These are phyloP conservation scores for Lepidotrigona ventralis DNA, from an alignment of 1,140 invertebrate genomes.

Conservation along the genomic window DNA sequence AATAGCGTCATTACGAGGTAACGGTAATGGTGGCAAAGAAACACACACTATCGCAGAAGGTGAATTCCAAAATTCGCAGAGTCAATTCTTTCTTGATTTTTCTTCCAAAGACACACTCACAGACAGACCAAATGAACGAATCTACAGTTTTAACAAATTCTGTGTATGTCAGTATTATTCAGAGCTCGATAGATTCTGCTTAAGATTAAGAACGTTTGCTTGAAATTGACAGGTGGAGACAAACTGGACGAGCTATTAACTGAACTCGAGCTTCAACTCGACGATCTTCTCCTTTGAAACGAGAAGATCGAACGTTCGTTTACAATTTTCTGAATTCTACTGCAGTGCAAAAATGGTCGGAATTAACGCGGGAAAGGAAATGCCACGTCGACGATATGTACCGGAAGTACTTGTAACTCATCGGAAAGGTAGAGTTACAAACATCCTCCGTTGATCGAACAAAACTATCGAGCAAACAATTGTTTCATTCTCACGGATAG, in stretches of 20 bases:
- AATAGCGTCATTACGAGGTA: background rate
- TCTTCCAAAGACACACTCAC: background rate
- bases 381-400: background rate
- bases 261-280: too few species aligned
- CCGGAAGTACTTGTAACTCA: background rate
- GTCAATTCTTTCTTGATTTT: background rate
- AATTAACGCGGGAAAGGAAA: too few species aligned
- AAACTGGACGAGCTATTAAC: too few species aligned
- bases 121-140: too few species aligned
- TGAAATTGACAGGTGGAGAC: too few species aligned
- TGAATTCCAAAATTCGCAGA: background rate
- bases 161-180: too few species aligned
- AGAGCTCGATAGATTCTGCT: too few species aligned
- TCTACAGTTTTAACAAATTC: too few species aligned
- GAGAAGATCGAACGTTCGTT: background rate
- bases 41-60: background rate
- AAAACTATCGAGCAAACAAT: background rate
- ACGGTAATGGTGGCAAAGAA: background rate
- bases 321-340: background rate
- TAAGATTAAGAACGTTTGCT: too few species aligned
- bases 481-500: background rate
- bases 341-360: too few species aligned
- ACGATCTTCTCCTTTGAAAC: background rate
- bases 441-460: background rate
- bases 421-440: background rate